phyloP scores from a whole-genome alignment of 2,113 vertebrate species.

The Salvelinus sp. region DNA sequence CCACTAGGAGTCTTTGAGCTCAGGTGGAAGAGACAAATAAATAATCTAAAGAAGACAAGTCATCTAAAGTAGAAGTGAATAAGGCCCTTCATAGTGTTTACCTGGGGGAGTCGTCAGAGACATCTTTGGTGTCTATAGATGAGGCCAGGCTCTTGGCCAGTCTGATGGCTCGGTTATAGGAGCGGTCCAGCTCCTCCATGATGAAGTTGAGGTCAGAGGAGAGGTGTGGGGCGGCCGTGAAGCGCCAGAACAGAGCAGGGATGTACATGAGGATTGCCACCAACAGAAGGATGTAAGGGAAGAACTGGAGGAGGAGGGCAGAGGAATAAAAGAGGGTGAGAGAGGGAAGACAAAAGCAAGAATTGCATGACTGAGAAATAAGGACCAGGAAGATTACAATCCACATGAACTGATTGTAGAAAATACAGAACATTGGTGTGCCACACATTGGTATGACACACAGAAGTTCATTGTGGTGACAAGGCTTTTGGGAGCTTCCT shows the following conservation, averaged over 20 bases:
- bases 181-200: conserved; percentile 94
- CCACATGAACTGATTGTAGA: no score
- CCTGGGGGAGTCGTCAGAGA: conserved; percentile 57
- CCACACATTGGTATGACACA: no score
- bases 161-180: conserved; percentile 89
- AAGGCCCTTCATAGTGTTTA: conserved; percentile 26
- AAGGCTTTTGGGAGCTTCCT: no score
- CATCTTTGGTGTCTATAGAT: conserved; percentile 66
- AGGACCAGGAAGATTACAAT: neutral
- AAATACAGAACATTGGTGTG: no score
- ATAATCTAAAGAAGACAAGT: no score
- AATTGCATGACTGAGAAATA: neutral
- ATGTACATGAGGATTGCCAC: conserved; percentile 88
- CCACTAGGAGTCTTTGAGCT: no score
- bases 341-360: neutral
- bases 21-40: no score
- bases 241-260: conserved; percentile 88
- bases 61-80: neutral
- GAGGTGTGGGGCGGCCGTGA: conserved; percentile 85
- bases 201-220: conserved; percentile 93
- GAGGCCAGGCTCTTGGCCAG: conserved; percentile 79
- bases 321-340: neutral
- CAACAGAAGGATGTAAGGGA: conserved; percentile 89
- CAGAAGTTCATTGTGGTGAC: no score
- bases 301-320: conserved; percentile 77